Conservation (phyloP, 2,888 invertebrate species). For the Leucoma salicis region DNA sequence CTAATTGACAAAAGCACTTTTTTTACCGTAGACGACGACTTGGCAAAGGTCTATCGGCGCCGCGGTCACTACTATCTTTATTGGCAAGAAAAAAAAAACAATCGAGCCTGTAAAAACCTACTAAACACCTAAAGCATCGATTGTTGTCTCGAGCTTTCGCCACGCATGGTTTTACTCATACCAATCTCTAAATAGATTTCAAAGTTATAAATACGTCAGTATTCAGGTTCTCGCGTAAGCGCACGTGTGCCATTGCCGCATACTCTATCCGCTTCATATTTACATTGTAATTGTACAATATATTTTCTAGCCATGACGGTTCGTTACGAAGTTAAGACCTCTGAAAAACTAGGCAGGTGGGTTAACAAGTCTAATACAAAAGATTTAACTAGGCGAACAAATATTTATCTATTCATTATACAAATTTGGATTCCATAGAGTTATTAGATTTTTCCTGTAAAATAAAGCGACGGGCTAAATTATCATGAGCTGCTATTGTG, state of each 20-base stretch:
- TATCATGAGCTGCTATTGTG: too few species aligned
- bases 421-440: background rate
- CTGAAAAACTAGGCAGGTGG: slow-evolving; percentile 66
- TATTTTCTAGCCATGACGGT: slow-evolving; percentile 39
- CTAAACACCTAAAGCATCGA: too few species aligned
- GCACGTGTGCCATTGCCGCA: slow-evolving; percentile 20
- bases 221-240: slow-evolving; percentile 23
- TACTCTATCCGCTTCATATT: background rate
- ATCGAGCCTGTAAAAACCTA: too few species aligned
- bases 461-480: too few species aligned
- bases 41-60: too few species aligned
- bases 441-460: too few species aligned
- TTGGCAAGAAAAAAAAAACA: too few species aligned
- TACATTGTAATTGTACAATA: background rate
- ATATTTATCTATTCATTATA: too few species aligned
- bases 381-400: too few species aligned
- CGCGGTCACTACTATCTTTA: too few species aligned
- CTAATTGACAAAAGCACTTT: too few species aligned
- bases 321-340: slow-evolving; percentile 54
- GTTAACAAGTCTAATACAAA: slow-evolving; percentile 18
- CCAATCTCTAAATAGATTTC: background rate
- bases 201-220: slow-evolving; percentile 38
- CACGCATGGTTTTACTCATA: background rate
- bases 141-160: background rate
- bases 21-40: too few species aligned